Evolutionary conservation across 2,797 vertebrate genomes (phyloP), one percentile per base, ranked within the genome.

Genomic region (Sebastolobus altivelis): DNA sequence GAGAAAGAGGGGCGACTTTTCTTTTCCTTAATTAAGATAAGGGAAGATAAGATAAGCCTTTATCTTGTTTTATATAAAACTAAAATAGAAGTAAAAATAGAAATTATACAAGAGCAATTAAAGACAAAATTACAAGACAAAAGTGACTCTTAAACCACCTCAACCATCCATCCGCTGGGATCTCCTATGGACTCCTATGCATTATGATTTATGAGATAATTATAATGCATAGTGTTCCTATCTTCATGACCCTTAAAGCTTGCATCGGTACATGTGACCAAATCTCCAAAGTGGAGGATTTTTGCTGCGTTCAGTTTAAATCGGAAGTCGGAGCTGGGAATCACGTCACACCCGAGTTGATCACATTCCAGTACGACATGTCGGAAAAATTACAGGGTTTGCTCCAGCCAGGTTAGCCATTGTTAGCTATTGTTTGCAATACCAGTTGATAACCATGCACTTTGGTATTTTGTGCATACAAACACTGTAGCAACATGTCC

Each of bases 1-100:
- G 22, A 65, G 20, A 46, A 65, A 56, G 12, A 70, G 35, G 27
- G 22, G 18, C 1, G 25, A 55, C 49, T 35, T 46, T 46, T 72
- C 25, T 54, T 40, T 69, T 31, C 46, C 20, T 56, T 18, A 33
- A 67, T 76, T 60, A 67, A 62, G 59, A 62, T 52, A 5, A 71
- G 54, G 29, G 18, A 29, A 71, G 68, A 71, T 59, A 62, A 62
- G 27, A 33, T 35, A 35, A 46, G 40, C 27, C 3, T 22, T 60
- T 25, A 61, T 61, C 38, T 49, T 22, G 27, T 33, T n/a, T 25
- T 22, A 33, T 22, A 46, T 60, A 46, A 56, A 61, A 33, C 3
- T 35, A 14, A 70, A 5, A 40, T 58, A 12, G 8, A 33, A 60
- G 69, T 72, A 11, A 49, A 60, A 49, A 61, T 49, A 49, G 3